Percentiles rank a stretch among this genome's conserved stretches.
phyloP scores from a whole-genome alignment of 2,113 vertebrate species.

The Anthoscopus minutus region DNA sequence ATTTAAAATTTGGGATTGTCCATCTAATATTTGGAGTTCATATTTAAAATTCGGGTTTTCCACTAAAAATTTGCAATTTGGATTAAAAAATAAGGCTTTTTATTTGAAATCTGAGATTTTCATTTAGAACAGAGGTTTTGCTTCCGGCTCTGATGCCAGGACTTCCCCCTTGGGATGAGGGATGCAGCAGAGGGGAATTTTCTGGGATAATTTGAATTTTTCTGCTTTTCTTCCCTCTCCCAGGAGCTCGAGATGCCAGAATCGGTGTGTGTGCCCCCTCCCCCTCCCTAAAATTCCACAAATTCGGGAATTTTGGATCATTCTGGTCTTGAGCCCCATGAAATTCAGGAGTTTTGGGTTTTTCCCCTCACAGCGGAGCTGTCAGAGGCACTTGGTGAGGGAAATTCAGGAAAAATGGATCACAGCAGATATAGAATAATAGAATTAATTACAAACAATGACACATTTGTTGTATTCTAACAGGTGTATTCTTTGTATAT shows the following conservation, averaged over 20 bases:
- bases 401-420: not conserved
- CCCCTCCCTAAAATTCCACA: not conserved
- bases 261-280: not conserved
- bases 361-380: not conserved
- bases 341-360: not conserved
- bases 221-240: too few relatives aligned
- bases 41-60: not conserved
- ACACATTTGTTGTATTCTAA: too few relatives aligned
- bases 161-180: not conserved
- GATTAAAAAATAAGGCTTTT: not conserved
- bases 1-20: not conserved
- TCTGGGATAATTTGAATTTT: not conserved
- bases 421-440: too few relatives aligned
- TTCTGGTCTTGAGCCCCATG: not conserved
- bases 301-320: not conserved
- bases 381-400: not conserved
- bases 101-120: not conserved
- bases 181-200: too few relatives aligned
- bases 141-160: not conserved
- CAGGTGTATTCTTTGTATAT: too few relatives aligned
- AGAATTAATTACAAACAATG: too few relatives aligned
- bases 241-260: not conserved
- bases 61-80: not conserved
- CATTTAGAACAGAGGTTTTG: not conserved
- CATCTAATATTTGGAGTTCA: too few relatives aligned